These are phyloP conservation scores for Cossypha caffra DNA, from an alignment of 2,797 vertebrate species.

Conservation along the genomic window DNA sequence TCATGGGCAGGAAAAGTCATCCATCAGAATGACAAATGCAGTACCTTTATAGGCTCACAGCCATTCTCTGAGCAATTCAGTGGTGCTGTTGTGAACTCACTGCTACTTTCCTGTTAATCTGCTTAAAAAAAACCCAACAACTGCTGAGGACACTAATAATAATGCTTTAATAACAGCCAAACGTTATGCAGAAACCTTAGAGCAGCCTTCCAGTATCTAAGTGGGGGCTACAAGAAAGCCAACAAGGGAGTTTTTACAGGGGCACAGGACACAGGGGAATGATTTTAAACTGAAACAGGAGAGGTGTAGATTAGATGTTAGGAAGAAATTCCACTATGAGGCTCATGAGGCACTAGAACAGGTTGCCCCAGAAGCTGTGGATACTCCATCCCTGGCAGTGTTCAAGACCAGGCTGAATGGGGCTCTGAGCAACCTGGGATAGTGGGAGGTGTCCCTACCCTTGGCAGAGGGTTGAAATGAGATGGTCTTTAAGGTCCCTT, in stretches of 20 bases:
- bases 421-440: accelerated
- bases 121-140: not conserved
- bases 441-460: not conserved
- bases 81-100: not conserved
- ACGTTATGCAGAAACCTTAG: not conserved
- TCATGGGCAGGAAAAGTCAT: conserved; percentile 32
- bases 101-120: not conserved
- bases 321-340: not conserved
- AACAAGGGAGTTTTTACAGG: accelerated
- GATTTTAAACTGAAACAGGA: not conserved
- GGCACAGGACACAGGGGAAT: not conserved
- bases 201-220: not conserved
- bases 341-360: not conserved
- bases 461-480: not conserved
- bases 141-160: not conserved
- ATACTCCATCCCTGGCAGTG: accelerated
- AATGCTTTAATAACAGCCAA: not conserved
- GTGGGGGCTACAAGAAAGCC: not conserved
- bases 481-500: not conserved
- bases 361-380: not conserved
- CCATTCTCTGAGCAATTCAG: not conserved
- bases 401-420: accelerated
- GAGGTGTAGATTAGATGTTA: not conserved
- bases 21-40: conserved; percentile 20
- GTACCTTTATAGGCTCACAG: not conserved